phyloP scores from a whole-genome alignment of 2,113 vertebrate species.

The Thamnaconus septentrionalis region DNA sequence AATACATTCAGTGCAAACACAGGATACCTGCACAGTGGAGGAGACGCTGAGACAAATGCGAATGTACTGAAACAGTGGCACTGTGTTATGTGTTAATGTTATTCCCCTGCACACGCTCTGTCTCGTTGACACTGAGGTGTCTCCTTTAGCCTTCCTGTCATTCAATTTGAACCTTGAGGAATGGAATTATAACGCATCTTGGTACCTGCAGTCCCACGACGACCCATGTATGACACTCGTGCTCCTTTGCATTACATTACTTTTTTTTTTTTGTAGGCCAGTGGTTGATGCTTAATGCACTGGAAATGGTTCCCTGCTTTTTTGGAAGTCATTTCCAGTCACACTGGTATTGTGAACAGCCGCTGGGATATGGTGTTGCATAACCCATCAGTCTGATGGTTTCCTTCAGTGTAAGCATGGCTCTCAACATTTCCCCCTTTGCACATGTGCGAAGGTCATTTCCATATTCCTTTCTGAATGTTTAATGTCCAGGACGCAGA shows the following conservation, averaged over 20 bases:
- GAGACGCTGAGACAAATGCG: neutral
- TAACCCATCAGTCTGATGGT: slow-evolving; percentile 39
- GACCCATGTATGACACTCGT: slow-evolving; percentile 7
- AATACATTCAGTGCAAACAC: neutral
- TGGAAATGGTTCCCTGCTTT: neutral
- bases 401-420: slow-evolving; percentile 40
- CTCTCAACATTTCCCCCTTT: slow-evolving; percentile 50
- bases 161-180: slow-evolving; percentile 12
- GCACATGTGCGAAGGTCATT: slow-evolving; percentile 32
- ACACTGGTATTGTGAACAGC: too few species aligned
- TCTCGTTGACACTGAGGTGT: slow-evolving; percentile 23
- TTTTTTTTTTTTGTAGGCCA: slow-evolving; percentile 2
- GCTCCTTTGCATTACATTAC: neutral
- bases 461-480: slow-evolving; percentile 50
- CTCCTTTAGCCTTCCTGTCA: slow-evolving; percentile 27
- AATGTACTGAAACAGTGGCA: slow-evolving; percentile 24
- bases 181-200: slow-evolving; percentile 9
- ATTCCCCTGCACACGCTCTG: slow-evolving; percentile 39
- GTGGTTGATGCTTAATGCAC: slow-evolving; percentile 6
- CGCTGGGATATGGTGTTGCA: too few species aligned
- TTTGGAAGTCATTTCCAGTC: too few species aligned
- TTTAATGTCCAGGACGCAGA: slow-evolving; percentile 49
- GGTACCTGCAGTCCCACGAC: slow-evolving; percentile 6
- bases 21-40: neutral
- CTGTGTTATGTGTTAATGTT: slow-evolving; percentile 27